Evolutionary conservation across 2,797 vertebrate genomes (phyloP), one percentile per base, ranked within the genome.

Genomic region (Numenius phaeopus): DNA sequence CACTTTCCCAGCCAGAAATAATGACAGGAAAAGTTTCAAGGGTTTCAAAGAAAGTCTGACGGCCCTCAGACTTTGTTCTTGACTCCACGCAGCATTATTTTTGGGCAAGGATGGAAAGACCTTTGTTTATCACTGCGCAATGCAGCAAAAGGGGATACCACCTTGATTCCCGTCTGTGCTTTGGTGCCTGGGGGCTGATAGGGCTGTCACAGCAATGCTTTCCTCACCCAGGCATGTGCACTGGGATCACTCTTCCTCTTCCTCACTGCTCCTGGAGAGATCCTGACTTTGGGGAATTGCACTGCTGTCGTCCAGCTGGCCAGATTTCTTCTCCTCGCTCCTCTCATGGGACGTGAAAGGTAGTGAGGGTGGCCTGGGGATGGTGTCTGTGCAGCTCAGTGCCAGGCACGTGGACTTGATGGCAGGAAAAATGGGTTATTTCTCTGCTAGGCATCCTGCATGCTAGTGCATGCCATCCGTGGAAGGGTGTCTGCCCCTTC

Each of bases 271-370:
- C 37, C 71, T 44, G 54, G 15, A 58, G 18, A 27, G 8, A 78
- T 39, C 23, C 29, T 50, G 54, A 46, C 20, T 52, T 49, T 3
- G 0, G 8, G 54, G 26, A 72, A 47, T 46, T 24, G 44, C 26
- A 5, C 3, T 50, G 32, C 13, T 75, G 9, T 34, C 0, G 1
- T 54, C 39, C 14, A 4, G 21, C 32, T n/a, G 49, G 42, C 24
- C n/a, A 40, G 24, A 32, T 65, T 46, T 57, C 64, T 54, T 65
- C 21, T 40, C n/a, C 18, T 7, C n/a, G 13, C 4, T 73, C 23
- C 18, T 5, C n/a, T 32, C 2, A 0, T 0, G 5, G 57, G 32
- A 32, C 1, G 1, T 2, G 8, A 24, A 55, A n/a, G 29, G 32
- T 23, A 14, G 7, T 13, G 54, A 52, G 5, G 11, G 34, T 40